Evolutionary conservation across 2,113 vertebrate species (phyloP).

Genomic region (Eulacestoma nigropectus): DNA sequence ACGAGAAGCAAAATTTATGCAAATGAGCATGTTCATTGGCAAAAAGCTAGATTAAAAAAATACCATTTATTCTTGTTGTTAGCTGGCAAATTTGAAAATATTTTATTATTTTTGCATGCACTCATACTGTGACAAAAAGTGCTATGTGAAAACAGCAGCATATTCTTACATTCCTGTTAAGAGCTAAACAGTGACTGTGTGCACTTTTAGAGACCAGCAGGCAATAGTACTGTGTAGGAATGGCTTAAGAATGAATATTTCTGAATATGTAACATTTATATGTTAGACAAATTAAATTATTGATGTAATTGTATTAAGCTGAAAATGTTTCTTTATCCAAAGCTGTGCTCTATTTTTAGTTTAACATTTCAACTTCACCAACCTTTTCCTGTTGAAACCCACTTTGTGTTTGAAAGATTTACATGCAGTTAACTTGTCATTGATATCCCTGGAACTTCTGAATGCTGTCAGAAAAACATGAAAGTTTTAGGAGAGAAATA

Average conservation of each 20-base stretch:
- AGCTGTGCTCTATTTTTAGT: neutral
- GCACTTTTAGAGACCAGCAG: neutral
- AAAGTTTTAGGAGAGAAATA: neutral
- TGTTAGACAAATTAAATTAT: neutral
- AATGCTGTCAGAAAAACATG: neutral
- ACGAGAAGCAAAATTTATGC: neutral
- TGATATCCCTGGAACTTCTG: neutral
- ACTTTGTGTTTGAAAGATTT: neutral
- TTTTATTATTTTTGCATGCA: neutral
- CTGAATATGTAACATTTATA: neutral
- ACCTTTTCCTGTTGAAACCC: neutral
- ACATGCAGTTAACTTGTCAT: neutral
- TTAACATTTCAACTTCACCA: neutral
- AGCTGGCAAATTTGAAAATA: neutral
- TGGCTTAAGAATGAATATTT: neutral
- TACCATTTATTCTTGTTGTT: neutral
- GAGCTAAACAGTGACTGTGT: neutral
- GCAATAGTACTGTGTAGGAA: neutral
- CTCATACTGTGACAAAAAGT: neutral
- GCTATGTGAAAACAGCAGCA: neutral
- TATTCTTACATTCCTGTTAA: neutral
- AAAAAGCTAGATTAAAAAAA: neutral
- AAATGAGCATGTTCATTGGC: neutral
- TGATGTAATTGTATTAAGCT: neutral
- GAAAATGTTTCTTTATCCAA: neutral